Base-by-base conservation (phyloP, 2,113 vertebrate species). In the Syrrhaptes paradoxus region DNA sequence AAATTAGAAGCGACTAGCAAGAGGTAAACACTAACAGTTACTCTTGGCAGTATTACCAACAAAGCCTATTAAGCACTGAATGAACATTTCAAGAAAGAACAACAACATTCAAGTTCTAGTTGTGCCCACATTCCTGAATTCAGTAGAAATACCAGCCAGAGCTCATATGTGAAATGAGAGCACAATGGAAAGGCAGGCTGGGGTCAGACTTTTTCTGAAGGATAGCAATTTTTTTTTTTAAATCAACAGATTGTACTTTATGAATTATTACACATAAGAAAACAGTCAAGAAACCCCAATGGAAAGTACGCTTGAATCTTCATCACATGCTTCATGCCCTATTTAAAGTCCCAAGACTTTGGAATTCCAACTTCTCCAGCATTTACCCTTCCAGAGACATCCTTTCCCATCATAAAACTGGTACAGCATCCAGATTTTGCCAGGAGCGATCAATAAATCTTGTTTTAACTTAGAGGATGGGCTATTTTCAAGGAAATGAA, bases 101-200 rank as follows among this genome's bases (percentile, higher is more conserved):
- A 84, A 72, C 28, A 67, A 8, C 17, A 89, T 19, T 45, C 24
- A 71, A 34, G 34, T 66, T 55, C 38, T 46, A 83, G 21, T 24
- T 66, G 19, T 25, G 19, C 20, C 11, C 5, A 21, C 73, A 87
- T 85, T 61, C 43, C 49, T 61, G 24, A 34, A 58, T 62, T 72
- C 5, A 0, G 28, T 17, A 87, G 19, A 77, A 88, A 66, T 0
- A 1, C 2, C 5, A 91, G 15, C 14, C 41, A 22, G 36, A 79
- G 13, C n/a, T 62, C 28, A 31, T 0, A 2, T 21, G 36, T 29
- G 12, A 87, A 77, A 77, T 41, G 10, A 71, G 8, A 78, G 8
- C 13, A 62, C 10, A 68, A 7, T 13, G 20, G 51, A 80, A 84
- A 89, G 13, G 9, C 13, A 57, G 49, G 24, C 6, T 45, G 10